These are phyloP conservation scores for Sinocyclocheilus maitianheensis DNA, from an alignment of 2,113 vertebrate genomes.

Conservation along the genomic window DNA sequence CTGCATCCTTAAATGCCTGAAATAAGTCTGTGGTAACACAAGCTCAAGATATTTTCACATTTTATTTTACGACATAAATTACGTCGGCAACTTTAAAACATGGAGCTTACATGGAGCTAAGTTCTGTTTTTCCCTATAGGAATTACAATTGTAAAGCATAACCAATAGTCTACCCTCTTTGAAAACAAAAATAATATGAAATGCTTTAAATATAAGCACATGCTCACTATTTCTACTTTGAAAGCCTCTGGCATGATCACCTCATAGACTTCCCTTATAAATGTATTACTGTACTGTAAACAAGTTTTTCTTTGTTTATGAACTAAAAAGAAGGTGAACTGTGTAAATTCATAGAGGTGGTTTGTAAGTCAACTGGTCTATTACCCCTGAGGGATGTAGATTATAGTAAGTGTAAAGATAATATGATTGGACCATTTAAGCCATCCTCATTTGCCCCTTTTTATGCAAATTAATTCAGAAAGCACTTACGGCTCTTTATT, in stretches of 20 bases:
- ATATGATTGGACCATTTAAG: background rate
- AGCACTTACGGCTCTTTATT: conserved; percentile 23
- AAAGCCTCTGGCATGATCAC: background rate
- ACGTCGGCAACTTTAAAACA: no score
- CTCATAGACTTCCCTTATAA: background rate
- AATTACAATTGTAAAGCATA: background rate
- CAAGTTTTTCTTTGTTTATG: background rate
- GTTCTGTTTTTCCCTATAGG: background rate
- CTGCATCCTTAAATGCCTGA: no score
- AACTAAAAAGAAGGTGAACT: background rate
- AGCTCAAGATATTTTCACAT: no score
- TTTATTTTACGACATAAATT: no score
- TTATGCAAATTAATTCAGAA: conserved; percentile 32
- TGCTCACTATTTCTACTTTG: background rate
- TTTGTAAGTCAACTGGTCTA: background rate
- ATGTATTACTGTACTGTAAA: background rate
- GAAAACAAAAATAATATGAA: background rate
- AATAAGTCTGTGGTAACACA: no score
- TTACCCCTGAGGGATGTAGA: background rate
- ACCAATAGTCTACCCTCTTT: background rate
- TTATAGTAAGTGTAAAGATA: background rate
- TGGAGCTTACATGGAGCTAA: background rate
- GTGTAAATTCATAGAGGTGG: background rate
- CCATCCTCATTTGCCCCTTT: background rate
- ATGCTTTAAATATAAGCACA: background rate